phyloP scores from a whole-genome alignment of 2,797 vertebrate species.

The Acanthis flammea region DNA sequence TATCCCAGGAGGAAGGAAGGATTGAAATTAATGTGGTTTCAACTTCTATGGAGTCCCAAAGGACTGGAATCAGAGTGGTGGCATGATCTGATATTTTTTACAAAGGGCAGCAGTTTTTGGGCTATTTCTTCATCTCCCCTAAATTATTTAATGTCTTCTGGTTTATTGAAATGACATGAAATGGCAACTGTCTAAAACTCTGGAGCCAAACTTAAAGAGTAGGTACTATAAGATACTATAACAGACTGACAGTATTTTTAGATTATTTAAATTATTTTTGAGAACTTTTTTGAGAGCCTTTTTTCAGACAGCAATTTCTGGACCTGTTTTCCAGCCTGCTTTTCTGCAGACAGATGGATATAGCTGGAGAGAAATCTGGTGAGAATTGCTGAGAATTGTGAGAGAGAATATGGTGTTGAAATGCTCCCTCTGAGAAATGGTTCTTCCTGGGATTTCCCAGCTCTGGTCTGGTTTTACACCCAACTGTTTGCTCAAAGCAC shows the following conservation, averaged over 20 bases:
- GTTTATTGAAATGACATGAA: not conserved
- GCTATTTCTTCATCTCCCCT: not conserved
- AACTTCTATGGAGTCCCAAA: not conserved
- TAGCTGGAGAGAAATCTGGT: not conserved
- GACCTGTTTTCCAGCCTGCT: not conserved
- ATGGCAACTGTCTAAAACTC: not conserved
- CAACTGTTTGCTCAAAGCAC: not conserved
- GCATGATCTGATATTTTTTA: not conserved
- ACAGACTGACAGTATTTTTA: not conserved
- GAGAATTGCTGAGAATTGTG: not conserved
- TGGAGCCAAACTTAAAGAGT: not conserved
- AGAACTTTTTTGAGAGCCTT: not conserved
- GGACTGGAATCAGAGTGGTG: rapidly evolving
- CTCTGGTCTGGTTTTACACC: not conserved
- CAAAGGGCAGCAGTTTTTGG: not conserved
- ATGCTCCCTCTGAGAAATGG: not conserved
- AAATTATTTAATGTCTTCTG: not conserved
- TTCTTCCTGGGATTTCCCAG: not conserved
- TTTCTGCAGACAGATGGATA: not conserved
- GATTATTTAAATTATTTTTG: not conserved
- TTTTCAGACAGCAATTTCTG: not conserved
- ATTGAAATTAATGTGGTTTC: not conserved
- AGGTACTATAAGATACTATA: not conserved
- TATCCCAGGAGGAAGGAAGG: not conserved
- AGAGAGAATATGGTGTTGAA: not conserved